Conservation (phyloP, 2,113 vertebrate genomes). For the Tachysurus fulvidraco region DNA sequence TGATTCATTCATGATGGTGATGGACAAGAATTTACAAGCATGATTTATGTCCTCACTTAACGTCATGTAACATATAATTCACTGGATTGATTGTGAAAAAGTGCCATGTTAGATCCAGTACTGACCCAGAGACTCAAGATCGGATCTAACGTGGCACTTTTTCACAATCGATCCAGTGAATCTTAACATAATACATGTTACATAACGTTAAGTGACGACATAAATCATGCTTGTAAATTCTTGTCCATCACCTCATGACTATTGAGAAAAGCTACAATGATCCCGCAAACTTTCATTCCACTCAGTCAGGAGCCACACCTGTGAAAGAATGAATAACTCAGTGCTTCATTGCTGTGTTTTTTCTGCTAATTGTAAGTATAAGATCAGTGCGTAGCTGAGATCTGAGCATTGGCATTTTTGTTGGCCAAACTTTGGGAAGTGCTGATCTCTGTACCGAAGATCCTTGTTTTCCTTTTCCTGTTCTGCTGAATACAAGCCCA, state of each 20-base stretch:
- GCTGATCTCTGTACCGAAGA: not conserved
- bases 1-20: not conserved
- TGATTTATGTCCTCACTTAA: not conserved
- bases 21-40: not conserved
- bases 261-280: not conserved
- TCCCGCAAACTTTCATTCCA: not conserved
- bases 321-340: not conserved
- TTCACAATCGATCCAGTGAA: not conserved
- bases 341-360: not conserved
- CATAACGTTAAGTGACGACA: not conserved
- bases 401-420: not conserved
- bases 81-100: not conserved
- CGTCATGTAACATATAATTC: not conserved
- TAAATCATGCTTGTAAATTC: not conserved
- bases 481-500: conserved; percentile 12
- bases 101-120: not conserved
- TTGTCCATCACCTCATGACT: not conserved
- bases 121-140: not conserved
- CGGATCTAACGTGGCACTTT: not conserved
- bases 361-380: not conserved
- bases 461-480: conserved; percentile 21
- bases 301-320: not conserved
- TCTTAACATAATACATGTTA: not conserved
- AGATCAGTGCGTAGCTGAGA: not conserved
- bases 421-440: not conserved